Evolutionary conservation across 2,797 vertebrate species (phyloP), one percentile per base, ranked within the genome.

Genomic region (Sebastes variabilis): DNA sequence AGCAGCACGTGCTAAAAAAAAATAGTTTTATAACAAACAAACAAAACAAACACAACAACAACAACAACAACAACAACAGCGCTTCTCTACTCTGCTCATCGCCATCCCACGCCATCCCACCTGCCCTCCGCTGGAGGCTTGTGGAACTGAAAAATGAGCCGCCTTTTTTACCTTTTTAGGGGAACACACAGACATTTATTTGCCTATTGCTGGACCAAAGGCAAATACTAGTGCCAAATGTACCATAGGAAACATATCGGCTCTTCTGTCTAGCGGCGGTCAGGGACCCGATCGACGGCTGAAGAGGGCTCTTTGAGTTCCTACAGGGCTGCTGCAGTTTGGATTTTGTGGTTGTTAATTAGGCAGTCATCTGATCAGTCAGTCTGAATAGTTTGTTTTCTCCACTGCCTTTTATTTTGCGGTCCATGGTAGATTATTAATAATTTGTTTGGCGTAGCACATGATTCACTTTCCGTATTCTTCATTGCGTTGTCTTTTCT

Each of bases 161-260:
- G 49, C 87, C 69, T 90, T 91, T 87, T 83, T 80, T 68, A 90
- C 81, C 80, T 91, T 89, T 92, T 79, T 87, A 87, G 78, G 87
- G 88, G 82, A 93, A 90, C 68, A 90, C 73, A 86, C 75, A 87
- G 85, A 93, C 89, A 77, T 92, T 87, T 92, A 95, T 97, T 98
- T 99, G 98, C 98, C 98, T 98, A 97, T 99, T 99, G 98, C 98
- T 99, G 98, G 98, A 99, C 97, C 98, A 99, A 99, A 97, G 98
- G 98, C 98, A 97, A 98, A 97, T 94, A 85, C 95, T 96, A 97
- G 97, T 98, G 98, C 98, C 98, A 99, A 98, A 98, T 97, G 97
- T 98, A 97, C 94, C 93, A 96, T 96, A 97, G 93, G 92, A 91
- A 96, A 94, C 96, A 97, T 97, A 96, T 97, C 92, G 90, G 87